Evolutionary conservation across 2,888 invertebrate species (phyloP).

Genomic region (Philhelius pedissequus): DNA sequence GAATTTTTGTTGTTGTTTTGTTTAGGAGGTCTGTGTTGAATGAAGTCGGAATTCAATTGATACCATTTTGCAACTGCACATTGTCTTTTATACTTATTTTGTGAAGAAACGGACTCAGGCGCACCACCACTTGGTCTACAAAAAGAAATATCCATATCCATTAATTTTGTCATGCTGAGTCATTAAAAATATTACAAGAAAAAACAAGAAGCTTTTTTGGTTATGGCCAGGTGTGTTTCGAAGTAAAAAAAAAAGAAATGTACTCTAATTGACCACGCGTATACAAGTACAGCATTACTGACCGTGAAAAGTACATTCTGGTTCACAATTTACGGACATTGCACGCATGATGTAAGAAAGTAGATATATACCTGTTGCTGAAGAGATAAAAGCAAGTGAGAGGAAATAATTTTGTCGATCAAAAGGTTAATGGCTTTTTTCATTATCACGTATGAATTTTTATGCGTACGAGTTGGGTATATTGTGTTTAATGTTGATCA

Average conservation of each 20-base stretch:
- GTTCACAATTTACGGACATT: slow-evolving; percentile 23
- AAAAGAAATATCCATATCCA: neutral
- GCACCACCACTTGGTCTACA: no score
- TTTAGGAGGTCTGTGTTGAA: slow-evolving; percentile 74
- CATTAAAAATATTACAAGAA: neutral
- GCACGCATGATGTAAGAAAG: slow-evolving; percentile 47
- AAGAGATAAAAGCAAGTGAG: neutral
- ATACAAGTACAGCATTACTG: slow-evolving; percentile 20
- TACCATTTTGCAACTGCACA: slow-evolving; percentile 31
- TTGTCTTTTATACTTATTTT: slow-evolving; percentile 26
- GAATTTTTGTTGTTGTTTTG: slow-evolving; percentile 49
- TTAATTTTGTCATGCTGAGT: neutral
- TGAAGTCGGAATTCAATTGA: slow-evolving; percentile 63
- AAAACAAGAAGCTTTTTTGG: neutral
- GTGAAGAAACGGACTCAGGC: no score
- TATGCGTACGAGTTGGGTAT: neutral
- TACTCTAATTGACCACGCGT: neutral
- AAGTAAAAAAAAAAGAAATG: neutral
- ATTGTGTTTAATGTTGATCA: neutral
- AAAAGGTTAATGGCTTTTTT: slow-evolving; percentile 29
- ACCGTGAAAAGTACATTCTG: slow-evolving; percentile 42
- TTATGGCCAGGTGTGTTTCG: neutral
- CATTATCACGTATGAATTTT: neutral
- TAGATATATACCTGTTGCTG: neutral
- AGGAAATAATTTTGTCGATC: slow-evolving; percentile 19